Conservation (phyloP, 2,113 vertebrate genomes). For the Geococcyx californianus region DNA sequence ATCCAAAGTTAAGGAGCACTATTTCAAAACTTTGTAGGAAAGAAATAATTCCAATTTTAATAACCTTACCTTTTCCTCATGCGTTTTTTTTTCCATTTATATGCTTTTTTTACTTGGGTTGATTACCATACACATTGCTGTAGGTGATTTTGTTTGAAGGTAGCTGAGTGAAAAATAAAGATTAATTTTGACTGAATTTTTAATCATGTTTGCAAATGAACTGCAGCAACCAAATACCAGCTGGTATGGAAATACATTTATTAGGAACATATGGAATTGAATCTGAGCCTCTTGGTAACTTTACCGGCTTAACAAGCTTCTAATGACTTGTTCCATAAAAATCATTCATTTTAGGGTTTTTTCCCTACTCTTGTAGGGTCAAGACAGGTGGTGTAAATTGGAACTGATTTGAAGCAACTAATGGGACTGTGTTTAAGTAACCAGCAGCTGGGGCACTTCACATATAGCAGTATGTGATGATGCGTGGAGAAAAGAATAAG, state of each 20-base stretch:
- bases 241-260: constrained; percentile 15
- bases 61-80: neutral
- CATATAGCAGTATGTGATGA: too few species aligned
- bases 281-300: neutral
- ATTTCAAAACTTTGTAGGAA: constrained; percentile 14
- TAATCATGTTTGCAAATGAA: constrained; percentile 54
- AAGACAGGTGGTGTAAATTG: too few species aligned
- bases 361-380: too few species aligned
- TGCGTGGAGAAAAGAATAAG: neutral
- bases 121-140: constrained; percentile 29
- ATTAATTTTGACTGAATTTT: constrained; percentile 61
- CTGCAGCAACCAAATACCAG: constrained; percentile 14
- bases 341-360: neutral
- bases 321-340: neutral
- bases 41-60: constrained; percentile 45
- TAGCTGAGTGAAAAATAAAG: constrained; percentile 51
- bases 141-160: constrained; percentile 57
- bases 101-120: neutral
- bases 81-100: neutral
- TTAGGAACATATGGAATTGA: neutral
- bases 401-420: too few species aligned
- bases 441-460: neutral
- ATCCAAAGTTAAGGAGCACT: neutral
- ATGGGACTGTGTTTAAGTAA: neutral
- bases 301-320: neutral